Percentiles rank a stretch among this genome's conserved stretches.
phyloP scores from a whole-genome alignment of 2,113 vertebrate species.

The Charina bottae region DNA sequence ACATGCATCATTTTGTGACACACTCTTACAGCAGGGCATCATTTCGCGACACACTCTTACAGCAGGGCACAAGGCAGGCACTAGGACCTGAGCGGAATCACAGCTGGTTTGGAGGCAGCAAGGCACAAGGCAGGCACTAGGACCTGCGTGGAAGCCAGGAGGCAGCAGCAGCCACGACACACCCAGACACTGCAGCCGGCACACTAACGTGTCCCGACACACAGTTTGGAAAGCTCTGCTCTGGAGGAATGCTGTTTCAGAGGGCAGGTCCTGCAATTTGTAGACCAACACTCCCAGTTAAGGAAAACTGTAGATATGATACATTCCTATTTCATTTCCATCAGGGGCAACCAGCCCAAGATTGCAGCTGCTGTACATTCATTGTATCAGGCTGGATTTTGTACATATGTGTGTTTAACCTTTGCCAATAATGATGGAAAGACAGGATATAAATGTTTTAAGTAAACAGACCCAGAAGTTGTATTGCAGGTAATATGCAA shows the following conservation, averaged over 20 bases:
- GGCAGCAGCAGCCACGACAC: no score
- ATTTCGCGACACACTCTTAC: no score
- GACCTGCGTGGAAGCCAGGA: no score
- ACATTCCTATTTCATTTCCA: neutral
- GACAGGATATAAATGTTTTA: neutral
- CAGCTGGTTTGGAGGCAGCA: no score
- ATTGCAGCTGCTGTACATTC: neutral
- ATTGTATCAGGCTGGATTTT: neutral
- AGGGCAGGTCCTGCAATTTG: neutral
- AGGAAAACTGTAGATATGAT: neutral
- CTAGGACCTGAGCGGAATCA: no score
- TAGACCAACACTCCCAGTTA: neutral
- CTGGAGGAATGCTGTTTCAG: neutral
- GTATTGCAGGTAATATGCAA: neutral
- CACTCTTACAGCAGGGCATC: no score
- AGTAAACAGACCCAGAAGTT: neutral
- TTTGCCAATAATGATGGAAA: neutral
- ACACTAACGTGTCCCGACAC: no score
- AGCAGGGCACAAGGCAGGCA: no score
- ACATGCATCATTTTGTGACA: no score
- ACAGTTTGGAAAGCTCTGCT: no score
- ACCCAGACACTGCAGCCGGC: no score
- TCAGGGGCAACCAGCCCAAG: neutral
- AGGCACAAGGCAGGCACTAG: no score
- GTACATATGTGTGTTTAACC: neutral